Percentiles rank a stretch among this genome's conserved stretches.
These are phyloP conservation scores for Diploscapter pachys DNA, from an alignment of 1,140 invertebrate species.

Conservation along the genomic window DNA sequence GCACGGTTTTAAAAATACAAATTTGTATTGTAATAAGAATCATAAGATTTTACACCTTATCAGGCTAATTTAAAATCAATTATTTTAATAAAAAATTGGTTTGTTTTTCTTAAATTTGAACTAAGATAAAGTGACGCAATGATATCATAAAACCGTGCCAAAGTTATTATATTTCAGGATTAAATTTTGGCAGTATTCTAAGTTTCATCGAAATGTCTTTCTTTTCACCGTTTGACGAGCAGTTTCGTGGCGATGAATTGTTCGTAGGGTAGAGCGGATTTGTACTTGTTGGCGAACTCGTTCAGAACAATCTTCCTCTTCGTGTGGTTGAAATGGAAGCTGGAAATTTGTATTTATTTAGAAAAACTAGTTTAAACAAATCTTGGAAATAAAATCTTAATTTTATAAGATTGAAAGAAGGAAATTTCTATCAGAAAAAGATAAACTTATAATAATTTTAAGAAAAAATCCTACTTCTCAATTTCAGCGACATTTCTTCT, in stretches of 20 bases:
- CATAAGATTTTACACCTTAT: too few species aligned
- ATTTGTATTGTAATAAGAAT: too few species aligned
- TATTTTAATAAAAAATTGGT: too few species aligned
- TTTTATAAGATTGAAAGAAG: background rate
- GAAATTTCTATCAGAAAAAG: background rate
- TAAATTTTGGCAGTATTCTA: too few species aligned
- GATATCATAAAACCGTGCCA: too few species aligned
- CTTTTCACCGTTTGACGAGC: too few species aligned
- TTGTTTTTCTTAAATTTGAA: too few species aligned
- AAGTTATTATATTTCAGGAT: too few species aligned
- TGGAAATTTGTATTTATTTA: constrained; percentile 5
- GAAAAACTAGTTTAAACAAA: background rate
- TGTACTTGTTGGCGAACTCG: constrained; percentile 35
- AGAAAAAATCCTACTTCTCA: constrained; percentile 28
- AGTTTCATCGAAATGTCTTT: too few species aligned
- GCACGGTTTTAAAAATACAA: too few species aligned
- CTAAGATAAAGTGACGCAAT: too few species aligned
- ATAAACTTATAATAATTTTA: background rate
- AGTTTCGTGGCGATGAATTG: constrained; percentile 14
- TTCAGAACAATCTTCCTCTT: constrained; percentile 24
- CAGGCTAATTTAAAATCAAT: too few species aligned
- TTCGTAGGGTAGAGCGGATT: constrained; percentile 19
- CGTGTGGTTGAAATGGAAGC: constrained; percentile 22
- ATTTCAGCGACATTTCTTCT: constrained; percentile 37
- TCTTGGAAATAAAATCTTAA: background rate